phyloP scores from a whole-genome alignment of 2,888 invertebrate species.

The Limnephilus auricula region DNA sequence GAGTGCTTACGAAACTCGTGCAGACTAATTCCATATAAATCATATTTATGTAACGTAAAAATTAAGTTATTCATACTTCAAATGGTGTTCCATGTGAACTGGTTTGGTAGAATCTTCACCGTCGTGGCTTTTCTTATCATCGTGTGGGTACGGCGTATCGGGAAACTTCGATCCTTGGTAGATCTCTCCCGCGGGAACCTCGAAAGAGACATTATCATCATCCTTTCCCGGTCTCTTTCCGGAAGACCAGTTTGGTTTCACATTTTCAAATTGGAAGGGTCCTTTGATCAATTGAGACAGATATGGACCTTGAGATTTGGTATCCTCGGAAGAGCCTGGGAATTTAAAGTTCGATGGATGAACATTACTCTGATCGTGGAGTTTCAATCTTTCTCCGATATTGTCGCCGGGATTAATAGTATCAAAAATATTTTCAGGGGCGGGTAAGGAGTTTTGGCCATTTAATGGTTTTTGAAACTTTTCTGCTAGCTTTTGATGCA shows the following conservation, averaged over 20 bases:
- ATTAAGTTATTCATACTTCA: neutral
- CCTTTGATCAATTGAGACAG: conserved; percentile 29
- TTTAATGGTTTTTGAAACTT: conserved; percentile 55
- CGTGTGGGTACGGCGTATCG: conserved; percentile 36
- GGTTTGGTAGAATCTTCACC: neutral
- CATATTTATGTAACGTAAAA: neutral
- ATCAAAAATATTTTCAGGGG: conserved; percentile 18
- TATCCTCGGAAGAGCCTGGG: conserved; percentile 43
- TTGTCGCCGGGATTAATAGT: conserved; percentile 2
- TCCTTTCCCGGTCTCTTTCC: conserved; percentile 47
- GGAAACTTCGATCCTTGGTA: conserved; percentile 64
- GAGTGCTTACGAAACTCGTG: neutral
- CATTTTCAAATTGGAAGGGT: conserved; percentile 59
- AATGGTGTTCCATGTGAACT: neutral
- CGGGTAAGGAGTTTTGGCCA: neutral
- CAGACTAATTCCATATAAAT: neutral
- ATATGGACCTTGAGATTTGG: conserved; percentile 26
- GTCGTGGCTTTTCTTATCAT: conserved; percentile 48
- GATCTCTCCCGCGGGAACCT: conserved; percentile 60
- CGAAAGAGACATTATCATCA: conserved; percentile 37
- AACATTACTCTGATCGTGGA: conserved; percentile 5
- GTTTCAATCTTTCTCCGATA: conserved; percentile 40
- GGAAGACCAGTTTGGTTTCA: conserved; percentile 58
- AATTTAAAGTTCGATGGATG: conserved; percentile 50
- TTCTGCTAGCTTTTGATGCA: conserved; percentile 65